phyloP scores from a whole-genome alignment of 2,113 vertebrate species.

The Thymallus thymallus region DNA sequence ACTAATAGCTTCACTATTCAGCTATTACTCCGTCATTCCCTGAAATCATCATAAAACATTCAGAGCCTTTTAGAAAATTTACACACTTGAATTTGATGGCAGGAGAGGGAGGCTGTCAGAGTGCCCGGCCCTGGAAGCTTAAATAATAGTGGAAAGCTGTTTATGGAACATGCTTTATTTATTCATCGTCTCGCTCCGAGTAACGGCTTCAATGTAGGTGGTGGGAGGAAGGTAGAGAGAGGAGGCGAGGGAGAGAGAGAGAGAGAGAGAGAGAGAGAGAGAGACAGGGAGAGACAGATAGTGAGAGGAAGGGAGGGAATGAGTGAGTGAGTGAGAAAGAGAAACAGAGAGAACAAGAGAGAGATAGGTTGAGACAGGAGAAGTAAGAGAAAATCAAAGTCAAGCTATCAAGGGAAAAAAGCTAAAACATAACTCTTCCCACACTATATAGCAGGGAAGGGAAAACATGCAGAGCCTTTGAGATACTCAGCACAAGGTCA shows the following conservation, averaged over 20 bases:
- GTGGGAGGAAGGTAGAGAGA: conserved; percentile 32
- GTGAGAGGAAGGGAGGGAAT: too few relatives aligned
- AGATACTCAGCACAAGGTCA: conserved; percentile 93
- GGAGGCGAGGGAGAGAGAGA: too few relatives aligned
- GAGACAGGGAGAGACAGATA: too few relatives aligned
- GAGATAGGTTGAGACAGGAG: conserved; percentile 15
- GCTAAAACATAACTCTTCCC: conserved; percentile 88
- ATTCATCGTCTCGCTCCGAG: conserved; percentile 90
- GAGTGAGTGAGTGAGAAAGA: conserved; percentile 56
- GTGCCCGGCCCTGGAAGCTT: conserved; percentile 81
- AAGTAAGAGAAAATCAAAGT: conserved; percentile 80
- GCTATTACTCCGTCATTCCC: conserved; percentile 98
- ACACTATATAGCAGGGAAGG: conserved; percentile 74
- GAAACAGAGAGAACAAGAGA: conserved; percentile 20
- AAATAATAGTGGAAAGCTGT: conserved; percentile 98
- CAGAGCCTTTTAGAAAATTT: conserved; percentile 99
- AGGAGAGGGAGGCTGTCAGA: conserved; percentile 88
- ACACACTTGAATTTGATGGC: conserved; percentile 99
- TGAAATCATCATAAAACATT: conserved; percentile 99
- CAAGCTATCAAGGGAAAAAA: conserved; percentile 80
- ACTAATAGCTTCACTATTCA: conserved; percentile 99
- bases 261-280: too few relatives aligned
- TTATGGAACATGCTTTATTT: conserved; percentile 99
- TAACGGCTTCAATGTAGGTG: conserved; percentile 88
- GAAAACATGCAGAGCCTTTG: conserved; percentile 77